These are phyloP conservation scores for Cryptocheilus praepositus DNA, from an alignment of 2,888 invertebrate genomes.

Conservation along the genomic window DNA sequence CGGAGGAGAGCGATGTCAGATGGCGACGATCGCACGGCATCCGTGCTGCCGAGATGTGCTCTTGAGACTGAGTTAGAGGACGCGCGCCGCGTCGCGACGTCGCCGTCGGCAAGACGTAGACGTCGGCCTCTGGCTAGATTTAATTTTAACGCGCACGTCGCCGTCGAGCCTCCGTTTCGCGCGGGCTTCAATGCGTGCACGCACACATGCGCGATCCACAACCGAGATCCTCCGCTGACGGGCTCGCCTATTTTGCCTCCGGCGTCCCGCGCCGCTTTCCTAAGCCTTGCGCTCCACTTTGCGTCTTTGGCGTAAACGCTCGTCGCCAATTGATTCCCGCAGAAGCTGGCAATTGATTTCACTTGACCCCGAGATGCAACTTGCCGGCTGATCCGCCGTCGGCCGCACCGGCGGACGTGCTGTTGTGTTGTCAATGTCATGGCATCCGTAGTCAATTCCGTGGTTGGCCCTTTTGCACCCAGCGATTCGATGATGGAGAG, in stretches of 20 bases:
- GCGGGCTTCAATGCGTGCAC: too few relatives aligned
- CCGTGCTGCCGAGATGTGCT: conserved; percentile 69
- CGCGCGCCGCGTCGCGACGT: conserved; percentile 65
- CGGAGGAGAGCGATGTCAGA: conserved; percentile 13
- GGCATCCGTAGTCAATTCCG: too few relatives aligned
- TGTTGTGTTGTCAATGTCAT: too few relatives aligned
- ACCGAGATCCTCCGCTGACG: conserved; percentile 18
- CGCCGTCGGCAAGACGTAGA: conserved; percentile 61
- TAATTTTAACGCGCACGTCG: conserved; percentile 71
- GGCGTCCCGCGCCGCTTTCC: background rate
- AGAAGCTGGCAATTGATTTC: conserved; percentile 54
- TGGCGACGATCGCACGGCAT: conserved; percentile 43
- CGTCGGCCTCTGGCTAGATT: conserved; percentile 66
- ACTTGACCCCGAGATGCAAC: conserved; percentile 42
- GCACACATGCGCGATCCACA: conserved; percentile 30
- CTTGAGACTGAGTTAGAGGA: conserved; percentile 75
- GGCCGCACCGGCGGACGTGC: too few relatives aligned
- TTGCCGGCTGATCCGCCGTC: background rate
- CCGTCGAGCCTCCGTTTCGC: conserved; percentile 63
- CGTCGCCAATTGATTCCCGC: conserved; percentile 48
- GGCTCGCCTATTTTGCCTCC: conserved; percentile 10
- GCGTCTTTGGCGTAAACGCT: background rate
- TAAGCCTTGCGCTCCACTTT: background rate
- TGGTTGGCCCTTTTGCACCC: too few relatives aligned
- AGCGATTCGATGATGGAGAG: too few relatives aligned